Evolutionary conservation across 2,113 vertebrate genomes (phyloP).

Genomic region (Anguilla rostrata): DNA sequence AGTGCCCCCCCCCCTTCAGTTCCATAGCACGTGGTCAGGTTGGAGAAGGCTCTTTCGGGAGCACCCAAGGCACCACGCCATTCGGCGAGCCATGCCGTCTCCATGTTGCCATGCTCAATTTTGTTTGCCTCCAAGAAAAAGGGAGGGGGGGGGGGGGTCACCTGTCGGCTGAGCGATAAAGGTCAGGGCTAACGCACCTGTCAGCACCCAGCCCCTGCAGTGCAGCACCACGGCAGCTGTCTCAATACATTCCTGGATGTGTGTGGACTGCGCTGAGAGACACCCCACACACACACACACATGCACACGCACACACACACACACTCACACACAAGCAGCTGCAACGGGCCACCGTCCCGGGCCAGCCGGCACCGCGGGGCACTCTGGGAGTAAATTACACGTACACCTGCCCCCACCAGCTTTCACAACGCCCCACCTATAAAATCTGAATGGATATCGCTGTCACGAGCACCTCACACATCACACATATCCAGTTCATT

Average conservation of each 20-base stretch:
- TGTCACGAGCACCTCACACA: not conserved
- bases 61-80: not conserved
- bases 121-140: conserved; percentile 9
- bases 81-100: not conserved
- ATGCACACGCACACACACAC: conserved; percentile 24
- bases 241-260: conserved; percentile 62
- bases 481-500: conserved; percentile 17
- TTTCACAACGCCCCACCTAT: not conserved
- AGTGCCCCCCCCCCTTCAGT: not conserved
- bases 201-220: conserved; percentile 62
- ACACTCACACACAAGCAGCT: conserved; percentile 51
- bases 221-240: conserved; percentile 68
- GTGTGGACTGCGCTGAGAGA: conserved; percentile 72
- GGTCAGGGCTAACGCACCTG: conserved; percentile 59
- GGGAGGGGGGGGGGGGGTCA: conserved; percentile 40
- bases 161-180: conserved; percentile 49
- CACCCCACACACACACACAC: conserved; percentile 50
- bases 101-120: not conserved
- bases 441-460: conserved; percentile 2
- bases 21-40: not conserved
- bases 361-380: conserved; percentile 70
- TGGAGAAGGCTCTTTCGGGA: not conserved
- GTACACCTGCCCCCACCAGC: conserved; percentile 51
- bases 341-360: conserved; percentile 60
- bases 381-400: conserved; percentile 68